Percentiles rank a stretch among this genome's conserved stretches.
Evolutionary conservation across 1,140 invertebrate genomes (phyloP).

Genomic region (Daktulosphaira vitifoliae): DNA sequence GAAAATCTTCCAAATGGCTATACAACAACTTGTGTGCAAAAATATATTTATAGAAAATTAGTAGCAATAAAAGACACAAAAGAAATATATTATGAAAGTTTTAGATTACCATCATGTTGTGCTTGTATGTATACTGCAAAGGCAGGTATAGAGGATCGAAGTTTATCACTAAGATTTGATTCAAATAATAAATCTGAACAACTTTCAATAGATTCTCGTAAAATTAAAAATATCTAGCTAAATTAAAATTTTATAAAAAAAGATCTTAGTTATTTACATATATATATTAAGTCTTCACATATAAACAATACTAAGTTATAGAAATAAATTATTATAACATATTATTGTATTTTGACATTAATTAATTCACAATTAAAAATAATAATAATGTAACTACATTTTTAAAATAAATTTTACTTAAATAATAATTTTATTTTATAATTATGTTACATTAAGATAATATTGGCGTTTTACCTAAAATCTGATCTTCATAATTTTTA

Average conservation of each 20-base stretch:
- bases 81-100: slow-evolving; percentile 26
- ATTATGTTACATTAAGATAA: too few species aligned
- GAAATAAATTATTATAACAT: too few species aligned
- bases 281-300: too few species aligned
- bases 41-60: slow-evolving; percentile 24
- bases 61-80: slow-evolving; percentile 15
- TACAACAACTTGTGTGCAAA: slow-evolving; percentile 18
- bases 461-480: slow-evolving; percentile 28
- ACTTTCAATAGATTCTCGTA: not conserved
- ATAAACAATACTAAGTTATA: too few species aligned
- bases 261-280: too few species aligned
- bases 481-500: slow-evolving; percentile 31
- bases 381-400: too few species aligned
- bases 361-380: too few species aligned
- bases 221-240: not conserved
- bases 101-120: slow-evolving; percentile 22
- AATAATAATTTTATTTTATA: too few species aligned
- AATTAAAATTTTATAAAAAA: too few species aligned
- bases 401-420: too few species aligned
- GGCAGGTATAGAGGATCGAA: too few species aligned
- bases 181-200: not conserved
- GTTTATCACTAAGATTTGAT: not conserved
- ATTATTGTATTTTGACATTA: too few species aligned
- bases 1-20: slow-evolving; percentile 3
- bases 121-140: slow-evolving; percentile 10